Conservation (phyloP, 1,140 invertebrate species). For the Macrosteles quadrilineatus region DNA sequence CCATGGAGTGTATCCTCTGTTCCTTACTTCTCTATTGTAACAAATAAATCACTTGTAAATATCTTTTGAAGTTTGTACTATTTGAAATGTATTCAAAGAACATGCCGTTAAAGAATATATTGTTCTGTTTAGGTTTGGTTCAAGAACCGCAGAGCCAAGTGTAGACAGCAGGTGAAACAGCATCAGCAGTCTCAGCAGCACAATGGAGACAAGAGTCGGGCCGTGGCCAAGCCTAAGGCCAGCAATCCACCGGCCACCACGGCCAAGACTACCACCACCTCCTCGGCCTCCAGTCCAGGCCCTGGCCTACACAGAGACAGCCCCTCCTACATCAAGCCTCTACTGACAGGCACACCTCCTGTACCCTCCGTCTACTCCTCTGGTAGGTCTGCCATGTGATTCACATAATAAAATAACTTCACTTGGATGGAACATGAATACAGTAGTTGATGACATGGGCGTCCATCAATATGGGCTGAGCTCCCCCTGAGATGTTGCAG, state of each 20-base stretch:
- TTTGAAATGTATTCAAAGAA: too few species aligned
- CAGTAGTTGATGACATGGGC: too few species aligned
- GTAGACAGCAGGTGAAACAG: conserved; percentile 68
- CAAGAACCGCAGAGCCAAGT: conserved; percentile 75
- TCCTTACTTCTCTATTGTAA: too few species aligned
- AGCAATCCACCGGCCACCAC: conserved; percentile 8
- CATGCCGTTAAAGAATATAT: too few species aligned
- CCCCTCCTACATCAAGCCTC: conserved; percentile 41
- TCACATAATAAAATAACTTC: too few species aligned
- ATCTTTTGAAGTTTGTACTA: too few species aligned
- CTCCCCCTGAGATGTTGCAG: too few species aligned
- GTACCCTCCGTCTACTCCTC: conserved; percentile 40
- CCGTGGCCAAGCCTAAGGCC: conserved; percentile 15
- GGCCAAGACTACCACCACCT: conserved; percentile 26
- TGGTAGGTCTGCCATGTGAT: conserved; percentile 17
- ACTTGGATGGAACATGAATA: too few species aligned
- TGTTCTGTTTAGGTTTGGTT: conserved; percentile 82
- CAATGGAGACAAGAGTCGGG: conserved; percentile 26
- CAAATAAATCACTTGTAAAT: too few species aligned
- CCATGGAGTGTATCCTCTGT: too few species aligned
- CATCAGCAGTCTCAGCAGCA: conserved; percentile 50
- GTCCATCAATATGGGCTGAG: too few species aligned
- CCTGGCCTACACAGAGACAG: conserved; percentile 25
- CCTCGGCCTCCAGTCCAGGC: conserved; percentile 35
- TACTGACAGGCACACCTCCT: conserved; percentile 40